These are phyloP conservation scores for Napeogenes sylphis DNA, from an alignment of 2,888 invertebrate species.

Conservation along the genomic window DNA sequence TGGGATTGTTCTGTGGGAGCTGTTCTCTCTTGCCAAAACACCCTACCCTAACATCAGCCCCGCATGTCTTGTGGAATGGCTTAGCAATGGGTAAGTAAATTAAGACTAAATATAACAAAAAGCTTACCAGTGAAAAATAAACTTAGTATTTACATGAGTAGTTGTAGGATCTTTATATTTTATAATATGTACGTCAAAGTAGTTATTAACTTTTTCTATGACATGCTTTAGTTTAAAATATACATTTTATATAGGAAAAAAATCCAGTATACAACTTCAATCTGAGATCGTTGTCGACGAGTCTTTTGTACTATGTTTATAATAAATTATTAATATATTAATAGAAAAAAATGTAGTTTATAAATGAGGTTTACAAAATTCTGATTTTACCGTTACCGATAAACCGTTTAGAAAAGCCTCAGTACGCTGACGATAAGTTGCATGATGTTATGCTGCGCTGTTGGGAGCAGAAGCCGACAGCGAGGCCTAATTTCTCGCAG, in stretches of 20 bases:
- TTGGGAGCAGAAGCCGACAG: slow-evolving; percentile 88
- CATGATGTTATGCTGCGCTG: slow-evolving; percentile 91
- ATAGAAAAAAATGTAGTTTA: too few species aligned
- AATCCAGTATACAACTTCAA: neutral
- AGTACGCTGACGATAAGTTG: slow-evolving; percentile 87
- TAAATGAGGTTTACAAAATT: too few species aligned
- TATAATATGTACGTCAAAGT: too few species aligned
- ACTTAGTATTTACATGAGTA: too few species aligned
- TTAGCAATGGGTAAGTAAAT: slow-evolving; percentile 82
- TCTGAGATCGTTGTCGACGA: too few species aligned
- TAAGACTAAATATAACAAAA: neutral
- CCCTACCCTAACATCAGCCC: slow-evolving; percentile 88
- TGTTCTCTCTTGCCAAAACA: slow-evolving; percentile 90
- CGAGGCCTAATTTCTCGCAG: slow-evolving; percentile 87
- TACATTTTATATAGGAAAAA: too few species aligned
- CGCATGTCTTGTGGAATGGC: slow-evolving; percentile 54
- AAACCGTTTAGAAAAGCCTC: slow-evolving; percentile 92
- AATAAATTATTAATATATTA: too few species aligned
- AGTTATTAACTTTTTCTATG: too few species aligned
- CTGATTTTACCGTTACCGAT: slow-evolving; percentile 38
- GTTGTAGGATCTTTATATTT: too few species aligned
- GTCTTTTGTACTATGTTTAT: too few species aligned
- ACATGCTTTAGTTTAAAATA: too few species aligned
- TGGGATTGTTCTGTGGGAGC: slow-evolving; percentile 93
- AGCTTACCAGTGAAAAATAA: too few species aligned